Conservation (phyloP, 1,140 invertebrate species). For the Drosophila nigromelanica region DNA sequence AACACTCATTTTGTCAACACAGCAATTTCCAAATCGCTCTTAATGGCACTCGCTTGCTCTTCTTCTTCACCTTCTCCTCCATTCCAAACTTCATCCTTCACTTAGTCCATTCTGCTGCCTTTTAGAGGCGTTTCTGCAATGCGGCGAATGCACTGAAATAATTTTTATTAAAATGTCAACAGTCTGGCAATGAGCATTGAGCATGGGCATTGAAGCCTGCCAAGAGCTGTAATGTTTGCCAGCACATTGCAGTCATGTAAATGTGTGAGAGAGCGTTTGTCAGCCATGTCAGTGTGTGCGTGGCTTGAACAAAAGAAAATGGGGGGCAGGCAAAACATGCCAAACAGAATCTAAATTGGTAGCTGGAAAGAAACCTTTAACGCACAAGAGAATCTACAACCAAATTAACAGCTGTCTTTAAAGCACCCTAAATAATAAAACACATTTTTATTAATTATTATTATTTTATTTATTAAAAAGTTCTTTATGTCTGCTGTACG, state of each 20-base stretch:
- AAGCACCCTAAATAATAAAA: neutral
- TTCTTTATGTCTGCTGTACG: no score
- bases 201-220: slow-evolving; percentile 49
- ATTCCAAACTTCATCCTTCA: neutral
- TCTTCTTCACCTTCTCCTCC: neutral
- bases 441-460: neutral
- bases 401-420: neutral
- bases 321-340: slow-evolving; percentile 22
- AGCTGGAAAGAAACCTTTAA: slow-evolving; percentile 10
- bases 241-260: slow-evolving; percentile 31
- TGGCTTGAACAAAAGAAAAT: slow-evolving; percentile 19
- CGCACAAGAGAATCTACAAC: neutral
- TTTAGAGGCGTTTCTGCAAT: slow-evolving; percentile 43
- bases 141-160: slow-evolving; percentile 52
- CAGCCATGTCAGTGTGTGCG: slow-evolving; percentile 1
- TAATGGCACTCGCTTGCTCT: slow-evolving; percentile 7
- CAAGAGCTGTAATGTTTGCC: slow-evolving; percentile 46
- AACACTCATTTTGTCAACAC: slow-evolving; percentile 6
- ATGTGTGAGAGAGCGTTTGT: slow-evolving; percentile 18
- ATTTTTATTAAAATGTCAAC: slow-evolving; percentile 59
- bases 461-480: neutral
- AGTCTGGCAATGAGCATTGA: slow-evolving; percentile 49
- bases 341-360: slow-evolving; percentile 24
- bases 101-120: neutral
- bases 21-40: slow-evolving; percentile 14